These are phyloP conservation scores for Clavelina lepadiformis DNA, from an alignment of 23 tunicate species.

Conservation along the genomic window DNA sequence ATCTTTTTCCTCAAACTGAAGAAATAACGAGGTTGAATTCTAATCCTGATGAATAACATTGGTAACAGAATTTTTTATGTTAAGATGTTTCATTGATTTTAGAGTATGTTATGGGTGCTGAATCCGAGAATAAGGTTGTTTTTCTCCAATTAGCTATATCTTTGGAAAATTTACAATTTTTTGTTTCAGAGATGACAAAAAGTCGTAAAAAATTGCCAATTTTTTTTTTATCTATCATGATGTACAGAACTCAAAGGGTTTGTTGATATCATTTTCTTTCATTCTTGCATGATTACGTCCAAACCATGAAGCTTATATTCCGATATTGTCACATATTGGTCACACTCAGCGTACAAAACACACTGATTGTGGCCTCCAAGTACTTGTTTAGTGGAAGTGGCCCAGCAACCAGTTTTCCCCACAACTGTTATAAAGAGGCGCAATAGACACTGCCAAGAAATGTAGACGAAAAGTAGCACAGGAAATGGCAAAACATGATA, in stretches of 20 bases:
- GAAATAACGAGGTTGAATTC: too few species aligned
- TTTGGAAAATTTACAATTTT: not conserved
- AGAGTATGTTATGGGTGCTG: not conserved
- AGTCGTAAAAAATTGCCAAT: not conserved
- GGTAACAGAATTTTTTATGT: not conserved
- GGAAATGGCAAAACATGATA: not conserved
- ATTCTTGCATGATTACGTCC: not conserved
- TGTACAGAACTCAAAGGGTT: constrained; percentile 1
- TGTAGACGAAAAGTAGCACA: not conserved
- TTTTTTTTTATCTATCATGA: not conserved
- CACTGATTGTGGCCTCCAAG: not conserved
- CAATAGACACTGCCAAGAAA: not conserved
- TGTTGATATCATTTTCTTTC: not conserved
- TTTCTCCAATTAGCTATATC: not conserved
- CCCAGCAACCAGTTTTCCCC: not conserved
- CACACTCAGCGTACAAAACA: not conserved
- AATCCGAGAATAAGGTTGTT: not conserved
- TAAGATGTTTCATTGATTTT: not conserved
- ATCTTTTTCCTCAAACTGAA: too few species aligned
- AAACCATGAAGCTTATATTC: not conserved
- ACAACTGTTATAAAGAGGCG: not conserved
- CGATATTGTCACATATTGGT: not conserved
- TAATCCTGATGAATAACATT: too few species aligned
- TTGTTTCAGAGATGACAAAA: not conserved
- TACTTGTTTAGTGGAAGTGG: not conserved